Evolutionary conservation across 2,888 invertebrate species (phyloP).

Genomic region (Schrankia costaestrigalis): DNA sequence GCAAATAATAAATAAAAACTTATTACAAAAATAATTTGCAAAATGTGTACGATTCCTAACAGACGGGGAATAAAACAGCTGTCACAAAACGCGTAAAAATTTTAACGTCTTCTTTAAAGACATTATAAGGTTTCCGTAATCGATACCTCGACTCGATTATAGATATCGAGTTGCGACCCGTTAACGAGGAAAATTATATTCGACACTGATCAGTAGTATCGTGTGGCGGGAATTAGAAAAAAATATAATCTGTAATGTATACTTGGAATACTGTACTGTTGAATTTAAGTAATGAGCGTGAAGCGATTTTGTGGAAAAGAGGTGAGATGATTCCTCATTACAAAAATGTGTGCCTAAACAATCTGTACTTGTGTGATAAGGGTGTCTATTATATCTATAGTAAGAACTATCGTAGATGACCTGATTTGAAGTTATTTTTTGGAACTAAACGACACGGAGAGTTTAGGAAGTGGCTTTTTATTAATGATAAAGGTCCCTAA

Average conservation of each 20-base stretch:
- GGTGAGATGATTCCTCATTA: too few relatives aligned
- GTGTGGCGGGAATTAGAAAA: constrained; percentile 56
- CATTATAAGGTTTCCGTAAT: constrained; percentile 69
- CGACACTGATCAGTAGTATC: constrained; percentile 65
- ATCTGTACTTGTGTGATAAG: too few relatives aligned
- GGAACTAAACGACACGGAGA: too few relatives aligned
- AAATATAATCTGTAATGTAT: constrained; percentile 53
- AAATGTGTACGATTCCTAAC: constrained; percentile 9
- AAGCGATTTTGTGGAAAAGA: background rate
- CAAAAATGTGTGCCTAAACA: too few relatives aligned
- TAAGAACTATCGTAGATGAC: too few relatives aligned
- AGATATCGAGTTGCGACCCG: constrained; percentile 62
- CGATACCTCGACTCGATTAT: constrained; percentile 63
- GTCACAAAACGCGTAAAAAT: constrained; percentile 41
- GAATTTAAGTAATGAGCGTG: constrained; percentile 16
- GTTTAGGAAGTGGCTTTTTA: too few relatives aligned
- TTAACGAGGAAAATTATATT: constrained; percentile 73
- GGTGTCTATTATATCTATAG: too few relatives aligned
- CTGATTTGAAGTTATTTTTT: too few relatives aligned
- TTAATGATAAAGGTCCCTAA: too few relatives aligned
- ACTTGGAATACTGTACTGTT: constrained; percentile 34
- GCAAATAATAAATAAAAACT: too few relatives aligned
- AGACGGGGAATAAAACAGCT: constrained; percentile 35
- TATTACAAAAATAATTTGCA: too few relatives aligned
- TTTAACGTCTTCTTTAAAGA: constrained; percentile 49